Percentiles rank a stretch among this genome's conserved stretches.
Conservation (phyloP, 2,113 vertebrate genomes). For the Cinclus cinclus region DNA sequence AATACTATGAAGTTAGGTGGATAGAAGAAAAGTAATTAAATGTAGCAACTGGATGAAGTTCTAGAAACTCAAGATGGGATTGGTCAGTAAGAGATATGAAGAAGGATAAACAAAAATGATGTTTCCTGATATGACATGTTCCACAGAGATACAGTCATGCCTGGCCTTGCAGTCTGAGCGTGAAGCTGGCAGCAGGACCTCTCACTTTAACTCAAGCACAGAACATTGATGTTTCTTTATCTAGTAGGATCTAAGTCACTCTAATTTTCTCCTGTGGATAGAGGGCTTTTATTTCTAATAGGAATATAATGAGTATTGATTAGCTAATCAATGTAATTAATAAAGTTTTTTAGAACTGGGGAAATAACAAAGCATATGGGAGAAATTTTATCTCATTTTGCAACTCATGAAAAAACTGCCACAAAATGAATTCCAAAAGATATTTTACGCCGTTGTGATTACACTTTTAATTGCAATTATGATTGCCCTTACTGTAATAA, state of each 20-base stretch:
- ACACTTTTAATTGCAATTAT: neutral
- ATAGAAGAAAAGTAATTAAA: conserved; percentile 28
- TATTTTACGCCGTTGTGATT: neutral
- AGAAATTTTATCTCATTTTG: neutral
- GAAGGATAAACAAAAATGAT: neutral
- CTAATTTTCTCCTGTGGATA: neutral
- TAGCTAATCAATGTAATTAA: neutral
- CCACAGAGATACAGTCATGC: neutral
- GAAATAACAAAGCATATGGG: neutral
- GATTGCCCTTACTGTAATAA: neutral
- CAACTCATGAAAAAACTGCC: neutral
- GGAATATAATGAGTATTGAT: neutral
- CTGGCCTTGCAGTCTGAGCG: neutral
- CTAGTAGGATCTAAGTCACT: neutral
- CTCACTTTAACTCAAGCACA: neutral
- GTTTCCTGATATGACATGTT: neutral
- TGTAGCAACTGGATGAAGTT: neutral
- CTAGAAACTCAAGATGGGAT: neutral
- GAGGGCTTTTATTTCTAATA: neutral
- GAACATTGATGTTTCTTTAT: neutral
- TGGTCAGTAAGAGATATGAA: neutral
- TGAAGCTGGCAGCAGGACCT: neutral
- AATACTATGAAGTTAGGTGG: conserved; percentile 14
- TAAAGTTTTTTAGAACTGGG: neutral
- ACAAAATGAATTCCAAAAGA: neutral